phyloP scores from a whole-genome alignment of 64 coral and sea anemone species.

The Hydrozoanthus tunicans region DNA sequence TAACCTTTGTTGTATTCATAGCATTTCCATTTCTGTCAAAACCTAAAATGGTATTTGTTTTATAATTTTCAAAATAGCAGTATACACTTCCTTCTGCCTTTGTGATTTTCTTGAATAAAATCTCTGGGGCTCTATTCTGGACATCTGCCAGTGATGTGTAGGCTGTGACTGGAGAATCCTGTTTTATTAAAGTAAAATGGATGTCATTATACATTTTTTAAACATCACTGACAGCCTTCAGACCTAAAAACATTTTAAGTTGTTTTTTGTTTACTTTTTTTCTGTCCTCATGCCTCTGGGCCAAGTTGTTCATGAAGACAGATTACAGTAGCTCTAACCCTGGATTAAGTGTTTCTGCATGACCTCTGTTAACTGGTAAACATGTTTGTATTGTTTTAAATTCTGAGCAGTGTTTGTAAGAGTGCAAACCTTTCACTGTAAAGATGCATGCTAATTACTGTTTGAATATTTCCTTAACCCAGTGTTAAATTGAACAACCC shows the following conservation, averaged over 20 bases:
- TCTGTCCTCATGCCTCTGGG: no score
- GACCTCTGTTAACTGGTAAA: no score
- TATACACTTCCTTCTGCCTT: not conserved
- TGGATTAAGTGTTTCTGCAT: no score
- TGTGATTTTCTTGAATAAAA: not conserved
- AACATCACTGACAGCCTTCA: not conserved
- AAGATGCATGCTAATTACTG: no score
- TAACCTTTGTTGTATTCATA: not conserved
- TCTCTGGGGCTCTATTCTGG: not conserved
- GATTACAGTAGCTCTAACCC: no score
- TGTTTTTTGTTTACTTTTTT: no score
- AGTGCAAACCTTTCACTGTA: no score
- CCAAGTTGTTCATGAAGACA: no score
- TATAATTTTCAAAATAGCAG: not conserved
- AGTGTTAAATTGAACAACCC: no score
- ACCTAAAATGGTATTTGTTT: not conserved
- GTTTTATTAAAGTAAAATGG: not conserved
- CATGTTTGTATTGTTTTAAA: no score
- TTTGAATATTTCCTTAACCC: no score
- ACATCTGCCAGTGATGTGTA: constrained; percentile 7
- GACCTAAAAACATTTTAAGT: not conserved
- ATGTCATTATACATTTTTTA: not conserved
- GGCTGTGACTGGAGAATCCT: not conserved
- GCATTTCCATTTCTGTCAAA: constrained; percentile 11
- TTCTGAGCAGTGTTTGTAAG: no score